Evolutionary conservation across 1,140 invertebrate species (phyloP).

Genomic region (Arctopsyche grandis): DNA sequence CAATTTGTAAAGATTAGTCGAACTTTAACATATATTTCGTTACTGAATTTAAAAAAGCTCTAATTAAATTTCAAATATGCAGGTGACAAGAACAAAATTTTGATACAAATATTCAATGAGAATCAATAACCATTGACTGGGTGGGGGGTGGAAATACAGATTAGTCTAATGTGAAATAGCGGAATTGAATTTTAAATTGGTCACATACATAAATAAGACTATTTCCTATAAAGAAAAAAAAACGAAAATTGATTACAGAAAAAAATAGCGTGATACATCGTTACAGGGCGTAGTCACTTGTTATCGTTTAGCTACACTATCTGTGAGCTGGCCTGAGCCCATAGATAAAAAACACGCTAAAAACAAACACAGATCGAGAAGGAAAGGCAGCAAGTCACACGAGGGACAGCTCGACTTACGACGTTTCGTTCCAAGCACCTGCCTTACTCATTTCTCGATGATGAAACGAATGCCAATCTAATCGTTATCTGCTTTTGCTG

Average conservation of each 20-base stretch:
- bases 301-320: conserved; percentile 4
- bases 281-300: conserved; percentile 12
- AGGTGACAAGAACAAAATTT: too few relatives aligned
- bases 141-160: background rate
- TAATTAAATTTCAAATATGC: too few relatives aligned
- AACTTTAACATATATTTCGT: too few relatives aligned
- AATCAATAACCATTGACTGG: background rate
- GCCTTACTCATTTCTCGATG: conserved; percentile 29
- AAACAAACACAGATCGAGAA: background rate
- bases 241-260: background rate
- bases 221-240: background rate
- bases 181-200: background rate
- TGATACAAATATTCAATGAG: background rate
- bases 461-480: conserved; percentile 41
- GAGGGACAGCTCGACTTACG: background rate
- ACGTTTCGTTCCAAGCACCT: background rate
- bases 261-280: background rate
- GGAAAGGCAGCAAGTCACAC: background rate
- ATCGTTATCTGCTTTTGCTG: conserved; percentile 32
- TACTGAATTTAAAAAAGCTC: too few relatives aligned
- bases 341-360: conserved; percentile 20
- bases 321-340: background rate
- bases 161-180: background rate
- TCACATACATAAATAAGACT: background rate
- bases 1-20: too few relatives aligned